These are phyloP conservation scores for Panagrolaimus sp. DNA, from an alignment of 1,140 invertebrate genomes.

Conservation along the genomic window DNA sequence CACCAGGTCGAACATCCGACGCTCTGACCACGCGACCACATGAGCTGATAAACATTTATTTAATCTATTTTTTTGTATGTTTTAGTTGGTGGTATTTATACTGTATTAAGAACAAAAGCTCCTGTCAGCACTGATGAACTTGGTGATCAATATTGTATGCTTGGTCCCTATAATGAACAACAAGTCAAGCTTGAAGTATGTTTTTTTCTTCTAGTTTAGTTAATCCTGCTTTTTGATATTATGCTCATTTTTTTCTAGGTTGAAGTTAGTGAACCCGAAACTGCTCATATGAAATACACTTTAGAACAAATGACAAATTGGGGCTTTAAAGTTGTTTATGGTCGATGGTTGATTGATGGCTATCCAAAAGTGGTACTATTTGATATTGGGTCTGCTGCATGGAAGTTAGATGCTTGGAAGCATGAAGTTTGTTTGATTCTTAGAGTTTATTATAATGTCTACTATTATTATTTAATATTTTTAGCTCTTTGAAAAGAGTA, in stretches of 20 bases:
- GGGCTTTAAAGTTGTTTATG: slow-evolving; percentile 85
- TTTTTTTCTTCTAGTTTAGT: background rate
- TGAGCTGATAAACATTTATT: too few species aligned
- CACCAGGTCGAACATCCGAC: too few species aligned
- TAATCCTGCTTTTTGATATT: too few species aligned
- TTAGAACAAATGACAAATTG: slow-evolving; percentile 74
- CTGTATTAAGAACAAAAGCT: slow-evolving; percentile 94
- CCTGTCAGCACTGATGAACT: slow-evolving; percentile 95
- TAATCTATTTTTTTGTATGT: too few species aligned
- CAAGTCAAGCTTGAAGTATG: slow-evolving; percentile 83
- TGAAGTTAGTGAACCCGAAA: slow-evolving; percentile 76
- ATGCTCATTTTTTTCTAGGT: slow-evolving; percentile 24
- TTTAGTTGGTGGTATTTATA: slow-evolving; percentile 94
- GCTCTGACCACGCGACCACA: too few species aligned
- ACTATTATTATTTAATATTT: slow-evolving; percentile 22
- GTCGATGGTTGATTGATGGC: slow-evolving; percentile 96
- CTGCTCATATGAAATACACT: slow-evolving; percentile 72
- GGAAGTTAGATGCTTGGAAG: slow-evolving; percentile 93
- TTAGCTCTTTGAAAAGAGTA: slow-evolving; percentile 72
- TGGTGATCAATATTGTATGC: slow-evolving; percentile 90
- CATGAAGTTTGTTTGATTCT: slow-evolving; percentile 66
- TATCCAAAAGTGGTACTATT: slow-evolving; percentile 96
- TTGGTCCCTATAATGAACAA: slow-evolving; percentile 88
- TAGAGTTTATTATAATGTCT: slow-evolving; percentile 38
- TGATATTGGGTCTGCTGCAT: slow-evolving; percentile 90